Base-by-base conservation (phyloP, 2,888 invertebrate genomes). In the Drosophila emarginata region DNA sequence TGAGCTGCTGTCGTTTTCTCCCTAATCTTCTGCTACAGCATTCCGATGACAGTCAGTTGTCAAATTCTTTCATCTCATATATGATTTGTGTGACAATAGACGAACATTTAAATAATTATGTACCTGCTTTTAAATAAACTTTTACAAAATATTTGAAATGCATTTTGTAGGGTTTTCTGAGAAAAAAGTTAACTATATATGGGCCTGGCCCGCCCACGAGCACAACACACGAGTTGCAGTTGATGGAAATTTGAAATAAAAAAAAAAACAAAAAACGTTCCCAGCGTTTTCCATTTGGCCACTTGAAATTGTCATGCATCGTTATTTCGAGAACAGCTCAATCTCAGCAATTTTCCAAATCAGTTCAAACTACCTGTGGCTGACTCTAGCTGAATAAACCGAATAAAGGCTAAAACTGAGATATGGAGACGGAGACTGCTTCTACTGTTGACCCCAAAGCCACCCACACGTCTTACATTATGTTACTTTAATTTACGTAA, bases 401-500 rank as follows among this genome's bases (percentile, higher is more conserved):
- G 40, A 45, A 45, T 45, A 45, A 15, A 15, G 51, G 6, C 45
- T 11, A 4, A 18, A 18, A 18, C 45, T 18, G 11, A 4, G 4
- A 7, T 11, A 11, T 21, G 45, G 11, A 50, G 45, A 18, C 32
- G 15, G 56, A 45, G 7, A 40, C 54, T 64, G 51, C 26, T 40
- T 56, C 56, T 60, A 51, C 36, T 56, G 50, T 21, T 79, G 80
- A 81, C 80, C 80, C 60, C 70, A 39, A 69, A 71, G 39, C 80
- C 83, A 85, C 85, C 82, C 82, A 82, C 82, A 82, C 82, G 85
- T 82, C 82, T 74, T 80, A 78, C 77, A 82, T 82, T 82, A 82
- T 82, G 82, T 85, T 85, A 63, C 76, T 80, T 82, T 82, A 85
- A 85, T 85, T 80, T 82, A 77, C 74, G 57, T 85, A 82, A 85